Percentiles rank a stretch among this genome's conserved stretches.
phyloP scores from a whole-genome alignment of 2,797 vertebrate species.

The Luscinia megarhynchos region DNA sequence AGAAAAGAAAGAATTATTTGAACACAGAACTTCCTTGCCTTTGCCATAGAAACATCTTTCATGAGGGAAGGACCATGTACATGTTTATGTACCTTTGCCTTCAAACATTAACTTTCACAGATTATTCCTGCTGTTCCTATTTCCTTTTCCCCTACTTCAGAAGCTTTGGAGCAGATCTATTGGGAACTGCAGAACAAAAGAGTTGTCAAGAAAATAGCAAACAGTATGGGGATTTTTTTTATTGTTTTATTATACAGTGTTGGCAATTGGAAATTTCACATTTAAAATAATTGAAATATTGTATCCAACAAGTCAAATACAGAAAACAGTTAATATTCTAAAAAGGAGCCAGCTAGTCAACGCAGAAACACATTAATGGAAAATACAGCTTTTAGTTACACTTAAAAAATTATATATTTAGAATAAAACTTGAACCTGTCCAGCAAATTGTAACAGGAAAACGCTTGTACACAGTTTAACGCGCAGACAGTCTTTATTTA shows the following conservation, averaged over 20 bases:
- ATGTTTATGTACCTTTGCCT: conserved; percentile 19
- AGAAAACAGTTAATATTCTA: conserved; percentile 86
- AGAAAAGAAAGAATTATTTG: not conserved
- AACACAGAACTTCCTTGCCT: conserved; percentile 32
- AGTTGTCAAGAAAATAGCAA: conserved; percentile 4
- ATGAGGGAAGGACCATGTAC: not conserved
- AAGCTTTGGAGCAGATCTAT: not conserved
- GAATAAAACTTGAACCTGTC: conserved; percentile 81
- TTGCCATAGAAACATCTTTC: not conserved
- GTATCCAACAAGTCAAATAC: conserved; percentile 89
- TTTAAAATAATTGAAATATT: conserved; percentile 80
- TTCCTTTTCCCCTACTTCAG: conserved; percentile 30
- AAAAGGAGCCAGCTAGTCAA: conserved; percentile 75
- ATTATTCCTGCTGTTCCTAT: conserved; percentile 6
- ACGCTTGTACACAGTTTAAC: conserved; percentile 81
- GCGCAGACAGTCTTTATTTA: conserved; percentile 64
- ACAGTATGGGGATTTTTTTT: not conserved
- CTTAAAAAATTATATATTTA: conserved; percentile 78
- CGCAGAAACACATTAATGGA: conserved; percentile 75
- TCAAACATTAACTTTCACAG: not conserved
- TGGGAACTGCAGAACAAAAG: not conserved
- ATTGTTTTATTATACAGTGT: conserved; percentile 74
- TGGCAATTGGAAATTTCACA: conserved; percentile 73
- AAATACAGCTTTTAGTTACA: conserved; percentile 76
- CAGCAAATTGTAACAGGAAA: conserved; percentile 77